Base-by-base conservation (phyloP, 1,140 invertebrate species). In the Idris sp. region DNA sequence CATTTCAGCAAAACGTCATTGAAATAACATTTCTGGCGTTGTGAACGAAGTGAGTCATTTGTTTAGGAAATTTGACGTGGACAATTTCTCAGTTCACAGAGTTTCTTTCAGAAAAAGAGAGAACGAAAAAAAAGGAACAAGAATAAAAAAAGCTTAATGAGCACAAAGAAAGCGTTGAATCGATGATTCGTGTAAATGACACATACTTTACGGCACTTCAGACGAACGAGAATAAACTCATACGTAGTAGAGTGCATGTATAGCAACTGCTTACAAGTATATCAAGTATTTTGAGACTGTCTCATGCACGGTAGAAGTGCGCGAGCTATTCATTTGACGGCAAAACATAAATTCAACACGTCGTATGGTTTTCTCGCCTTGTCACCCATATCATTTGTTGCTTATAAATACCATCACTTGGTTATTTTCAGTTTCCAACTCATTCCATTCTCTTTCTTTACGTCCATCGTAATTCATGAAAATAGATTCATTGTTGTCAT, bases 311-410 rank as follows among this genome's bases (percentile, higher is more conserved):
- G 41, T 28, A 68, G 64, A 77, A 74, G 65, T 62, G 38, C 61
- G 65, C 49, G 56, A 69, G 75, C 75, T 74, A 77, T 77, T 77
- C 76, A 61, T 77, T 77, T 77, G 71, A 77, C 81, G 78, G 77
- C 74, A 75, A 78, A 78, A 81, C 81, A 86, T 86, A 85, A 85
- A 86, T 85, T 81, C 77, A 74, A 53, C 40, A 78, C 76, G 79
- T 77, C 76, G 77, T 64, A 61, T 58, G 59, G 77, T 87, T 85
- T 83, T 82, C 84, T 84, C 83, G 85, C 78, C 83, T 81, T 83
- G 84, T 84, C 85, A 85, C 77, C 80, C 81, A 78, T 84, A 83
- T 87, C 85, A 85, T 87, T 85, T 82, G 81, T 82, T 82, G 80
- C 79, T 81, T 85, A 83, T 84, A 86, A 85, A 86, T 86, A 86